Conservation (phyloP, 2,888 invertebrate genomes). For the Coelopa pilipes region DNA sequence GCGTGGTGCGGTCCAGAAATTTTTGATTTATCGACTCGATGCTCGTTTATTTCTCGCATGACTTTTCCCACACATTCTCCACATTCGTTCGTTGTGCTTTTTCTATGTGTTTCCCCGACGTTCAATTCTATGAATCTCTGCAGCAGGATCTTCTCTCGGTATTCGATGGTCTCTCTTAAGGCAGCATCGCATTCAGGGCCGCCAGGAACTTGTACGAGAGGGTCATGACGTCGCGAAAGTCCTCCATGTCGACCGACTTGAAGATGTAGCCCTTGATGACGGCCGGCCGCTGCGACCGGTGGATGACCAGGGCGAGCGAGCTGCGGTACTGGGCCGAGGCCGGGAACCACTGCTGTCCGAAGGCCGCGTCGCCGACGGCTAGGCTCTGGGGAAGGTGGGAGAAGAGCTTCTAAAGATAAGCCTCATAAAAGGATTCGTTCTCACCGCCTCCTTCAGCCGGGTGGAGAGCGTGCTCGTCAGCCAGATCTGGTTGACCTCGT, state of each 20-base stretch:
- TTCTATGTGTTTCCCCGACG: not conserved
- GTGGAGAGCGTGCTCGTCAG: slow-evolving; percentile 3
- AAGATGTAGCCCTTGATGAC: slow-evolving; percentile 25
- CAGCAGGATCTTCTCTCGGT: not conserved
- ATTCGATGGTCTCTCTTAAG: not conserved
- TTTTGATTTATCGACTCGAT: too few species aligned
- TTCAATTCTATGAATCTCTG: not conserved
- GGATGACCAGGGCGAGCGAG: slow-evolving; percentile 16
- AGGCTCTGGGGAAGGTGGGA: slow-evolving; percentile 9
- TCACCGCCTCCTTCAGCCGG: slow-evolving; percentile 6
- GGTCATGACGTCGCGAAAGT: not conserved
- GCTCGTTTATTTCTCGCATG: too few species aligned
- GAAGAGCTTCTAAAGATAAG: not conserved
- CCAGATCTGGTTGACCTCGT: slow-evolving; percentile 10
- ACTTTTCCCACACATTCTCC: too few species aligned
- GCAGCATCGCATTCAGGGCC: slow-evolving; percentile 16
- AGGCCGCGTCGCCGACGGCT: slow-evolving; percentile 23
- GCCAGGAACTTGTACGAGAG: slow-evolving; percentile 17
- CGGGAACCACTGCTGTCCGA: slow-evolving; percentile 26
- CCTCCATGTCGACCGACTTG: slow-evolving; percentile 17
- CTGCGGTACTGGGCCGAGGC: slow-evolving; percentile 16
- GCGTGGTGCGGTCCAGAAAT: too few species aligned
- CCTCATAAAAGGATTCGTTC: not conserved
- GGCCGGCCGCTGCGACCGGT: slow-evolving; percentile 25
- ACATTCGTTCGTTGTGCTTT: not conserved